phyloP scores from a whole-genome alignment of 1,140 invertebrate species.

The Teleogryllus occipitalis region DNA sequence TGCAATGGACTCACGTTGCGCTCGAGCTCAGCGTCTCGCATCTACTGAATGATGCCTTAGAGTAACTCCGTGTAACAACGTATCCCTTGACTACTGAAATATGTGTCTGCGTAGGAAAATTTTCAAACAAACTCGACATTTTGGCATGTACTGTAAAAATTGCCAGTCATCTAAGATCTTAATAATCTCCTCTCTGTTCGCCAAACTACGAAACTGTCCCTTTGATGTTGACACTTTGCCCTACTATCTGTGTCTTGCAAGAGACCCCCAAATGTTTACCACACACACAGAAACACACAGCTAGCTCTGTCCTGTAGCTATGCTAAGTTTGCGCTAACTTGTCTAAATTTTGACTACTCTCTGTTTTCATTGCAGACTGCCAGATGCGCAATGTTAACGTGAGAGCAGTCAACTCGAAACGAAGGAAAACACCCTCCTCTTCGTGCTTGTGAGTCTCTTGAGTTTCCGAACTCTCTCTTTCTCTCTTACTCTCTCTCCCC shows the following conservation, averaged over 20 bases:
- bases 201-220: not conserved
- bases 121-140: not conserved
- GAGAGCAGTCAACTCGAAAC: conserved; percentile 62
- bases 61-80: no score
- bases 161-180: not conserved
- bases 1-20: no score
- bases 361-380: conserved; percentile 57
- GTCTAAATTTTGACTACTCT: conserved; percentile 36
- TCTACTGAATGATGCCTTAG: no score
- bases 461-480: conserved; percentile 36
- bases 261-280: not conserved
- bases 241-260: conserved; percentile 1
- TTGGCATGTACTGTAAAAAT: not conserved
- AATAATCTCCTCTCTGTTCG: not conserved
- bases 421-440: conserved; percentile 58
- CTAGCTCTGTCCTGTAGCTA: conserved; percentile 14
- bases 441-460: conserved; percentile 60
- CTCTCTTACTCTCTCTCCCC: conserved; percentile 14
- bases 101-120: not conserved
- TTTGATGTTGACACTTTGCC: not conserved
- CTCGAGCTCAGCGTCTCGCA: no score
- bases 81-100: no score
- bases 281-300: conserved; percentile 11
- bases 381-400: conserved; percentile 66
- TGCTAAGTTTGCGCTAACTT: conserved; percentile 16